Evolutionary conservation across 2,113 vertebrate genomes (phyloP).

Genomic region (Neogale vison): DNA sequence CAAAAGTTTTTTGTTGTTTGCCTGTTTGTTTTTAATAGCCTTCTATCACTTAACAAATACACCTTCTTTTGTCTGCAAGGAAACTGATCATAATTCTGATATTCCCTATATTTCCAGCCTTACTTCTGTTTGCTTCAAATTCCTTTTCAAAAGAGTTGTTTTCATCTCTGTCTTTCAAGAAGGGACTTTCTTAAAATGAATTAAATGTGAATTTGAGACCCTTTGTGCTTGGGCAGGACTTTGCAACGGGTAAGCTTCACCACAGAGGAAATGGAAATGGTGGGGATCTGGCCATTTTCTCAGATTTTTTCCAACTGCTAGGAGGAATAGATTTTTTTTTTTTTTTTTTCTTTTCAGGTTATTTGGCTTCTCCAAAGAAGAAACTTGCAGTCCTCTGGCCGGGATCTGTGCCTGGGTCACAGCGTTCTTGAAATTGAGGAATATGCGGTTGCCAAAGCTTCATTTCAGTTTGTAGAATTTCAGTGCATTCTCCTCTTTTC

Average conservation of each 20-base stretch:
- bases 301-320: not conserved
- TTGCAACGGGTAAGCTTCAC: not conserved
- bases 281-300: not conserved
- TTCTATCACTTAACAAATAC: not conserved
- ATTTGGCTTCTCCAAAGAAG: not conserved
- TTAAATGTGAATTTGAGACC: not conserved
- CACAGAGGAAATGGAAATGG: not conserved
- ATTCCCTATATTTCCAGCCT: not conserved
- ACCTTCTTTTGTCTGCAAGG: not conserved
- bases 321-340: not conserved
- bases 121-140: not conserved
- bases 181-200: not conserved
- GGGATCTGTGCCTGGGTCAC: not conserved
- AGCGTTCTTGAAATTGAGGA: not conserved
- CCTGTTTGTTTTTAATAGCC: not conserved
- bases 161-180: not conserved
- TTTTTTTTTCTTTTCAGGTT: not conserved
- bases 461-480: not conserved
- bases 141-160: not conserved
- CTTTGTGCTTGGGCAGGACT: not conserved
- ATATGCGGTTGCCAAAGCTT: not conserved
- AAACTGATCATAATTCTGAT: not conserved
- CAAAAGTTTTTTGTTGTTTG: not conserved
- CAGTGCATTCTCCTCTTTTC: not conserved
- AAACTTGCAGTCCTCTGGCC: not conserved